Evolutionary conservation across 2,113 vertebrate species (phyloP).

Genomic region (Oriolus oriolus): DNA sequence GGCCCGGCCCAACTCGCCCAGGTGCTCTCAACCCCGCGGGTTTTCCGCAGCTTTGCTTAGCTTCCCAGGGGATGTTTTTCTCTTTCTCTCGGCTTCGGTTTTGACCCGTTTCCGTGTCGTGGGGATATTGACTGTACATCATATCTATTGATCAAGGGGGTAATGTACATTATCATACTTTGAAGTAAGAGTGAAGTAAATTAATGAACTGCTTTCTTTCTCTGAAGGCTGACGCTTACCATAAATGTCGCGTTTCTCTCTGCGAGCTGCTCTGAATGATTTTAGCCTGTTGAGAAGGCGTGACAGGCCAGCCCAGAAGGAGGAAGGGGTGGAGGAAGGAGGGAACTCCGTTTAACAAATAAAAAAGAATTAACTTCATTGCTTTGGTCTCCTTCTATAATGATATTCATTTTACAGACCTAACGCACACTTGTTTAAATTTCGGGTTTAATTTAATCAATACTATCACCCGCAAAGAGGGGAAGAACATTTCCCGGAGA

Average conservation of each 20-base stretch:
- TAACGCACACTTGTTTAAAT: conserved; percentile 78
- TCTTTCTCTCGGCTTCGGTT: not conserved
- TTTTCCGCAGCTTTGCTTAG: not conserved
- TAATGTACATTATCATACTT: conserved; percentile 66
- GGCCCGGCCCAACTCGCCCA: not conserved
- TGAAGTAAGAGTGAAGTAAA: conserved; percentile 76
- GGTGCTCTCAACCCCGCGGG: not conserved
- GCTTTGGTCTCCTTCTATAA: conserved; percentile 80
- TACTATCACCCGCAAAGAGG: conserved; percentile 57
- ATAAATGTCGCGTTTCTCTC: conserved; percentile 81
- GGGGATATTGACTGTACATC: conserved; percentile 75
- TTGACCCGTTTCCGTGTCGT: conserved; percentile 22
- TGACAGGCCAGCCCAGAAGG: conserved; percentile 87
- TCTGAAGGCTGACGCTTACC: conserved; percentile 78
- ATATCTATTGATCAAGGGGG: conserved; percentile 77
- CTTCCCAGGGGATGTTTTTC: not conserved
- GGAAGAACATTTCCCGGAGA: conserved; percentile 12
- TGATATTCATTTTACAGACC: conserved; percentile 83
- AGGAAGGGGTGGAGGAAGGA: conserved; percentile 87
- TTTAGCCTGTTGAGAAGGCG: conserved; percentile 90
- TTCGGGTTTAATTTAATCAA: conserved; percentile 77
- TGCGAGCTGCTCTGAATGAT: conserved; percentile 78
- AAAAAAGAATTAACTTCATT: conserved; percentile 89
- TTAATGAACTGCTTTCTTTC: conserved; percentile 81
- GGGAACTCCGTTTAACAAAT: conserved; percentile 86